phyloP scores from a whole-genome alignment of 2,797 vertebrate genomes.

The Staurois parvus region DNA sequence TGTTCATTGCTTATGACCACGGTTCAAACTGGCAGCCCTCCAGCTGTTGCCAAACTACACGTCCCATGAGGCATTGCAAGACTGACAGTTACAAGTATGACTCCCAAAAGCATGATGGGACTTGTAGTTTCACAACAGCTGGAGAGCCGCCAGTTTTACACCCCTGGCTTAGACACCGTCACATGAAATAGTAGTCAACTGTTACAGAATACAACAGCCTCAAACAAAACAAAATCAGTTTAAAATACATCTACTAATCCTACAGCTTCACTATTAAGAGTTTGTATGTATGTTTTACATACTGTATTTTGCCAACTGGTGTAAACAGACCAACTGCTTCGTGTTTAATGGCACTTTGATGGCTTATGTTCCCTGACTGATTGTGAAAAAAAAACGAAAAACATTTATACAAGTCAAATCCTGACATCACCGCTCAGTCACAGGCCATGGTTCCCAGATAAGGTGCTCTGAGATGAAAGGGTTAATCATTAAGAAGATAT shows the following conservation, averaged over 20 bases:
- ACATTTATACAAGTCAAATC: neutral
- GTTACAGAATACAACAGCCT: neutral
- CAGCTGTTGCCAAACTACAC: too few relatives aligned
- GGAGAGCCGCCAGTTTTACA: too few relatives aligned
- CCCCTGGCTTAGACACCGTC: too few relatives aligned
- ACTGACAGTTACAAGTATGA: too few relatives aligned
- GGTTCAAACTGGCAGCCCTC: too few relatives aligned
- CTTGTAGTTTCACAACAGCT: too few relatives aligned
- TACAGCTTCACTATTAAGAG: neutral
- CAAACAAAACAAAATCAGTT: neutral
- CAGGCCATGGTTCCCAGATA: slow-evolving; percentile 1
- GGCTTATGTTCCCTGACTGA: slow-evolving; percentile 57
- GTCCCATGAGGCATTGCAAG: too few relatives aligned
- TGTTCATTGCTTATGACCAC: neutral
- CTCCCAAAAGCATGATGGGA: too few relatives aligned
- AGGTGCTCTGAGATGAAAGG: slow-evolving; percentile 49
- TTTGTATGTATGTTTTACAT: neutral
- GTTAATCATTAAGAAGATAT: slow-evolving; percentile 33
- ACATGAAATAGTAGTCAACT: neutral
- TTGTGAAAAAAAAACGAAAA: neutral
- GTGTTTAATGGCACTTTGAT: slow-evolving; percentile 58
- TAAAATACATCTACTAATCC: neutral
- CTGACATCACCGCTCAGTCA: slow-evolving; percentile 13
- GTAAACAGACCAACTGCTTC: slow-evolving; percentile 36
- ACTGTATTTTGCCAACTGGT: slow-evolving; percentile 5